Evolutionary conservation across 2,888 invertebrate genomes (phyloP), one percentile per base, ranked within the genome.

Genomic region (Polymixis flavicincta): DNA sequence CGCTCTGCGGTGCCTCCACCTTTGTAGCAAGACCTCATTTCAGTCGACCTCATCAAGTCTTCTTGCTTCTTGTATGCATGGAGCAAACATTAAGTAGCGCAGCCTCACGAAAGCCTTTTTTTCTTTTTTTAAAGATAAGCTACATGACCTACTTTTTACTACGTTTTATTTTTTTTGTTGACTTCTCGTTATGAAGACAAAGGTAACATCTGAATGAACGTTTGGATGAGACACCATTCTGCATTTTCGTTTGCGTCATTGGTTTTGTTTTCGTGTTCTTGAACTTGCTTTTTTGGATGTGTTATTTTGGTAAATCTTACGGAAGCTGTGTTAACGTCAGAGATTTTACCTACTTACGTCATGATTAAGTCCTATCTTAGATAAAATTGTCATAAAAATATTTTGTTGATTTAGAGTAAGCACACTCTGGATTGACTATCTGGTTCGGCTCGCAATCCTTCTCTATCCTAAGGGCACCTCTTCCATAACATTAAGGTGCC

Each of bases 21-120:
- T 85, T 87, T 85, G 81, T 82, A 73, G 57, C 25, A 60, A 86
- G 87, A 81, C 91, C 91, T 91, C 90, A 89, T 91, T 91, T 86
- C 83, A 69, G 61, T 55, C 85, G 89, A 86, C 87, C 90, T 91
- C 91, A 89, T 90, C 89, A 84, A 78, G 74, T 73, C 71, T 79
- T 82, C 80, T 75, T 77, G 67, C 60, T n/a, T n/a, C n/a, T n/a
- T 74, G 78, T 85, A 85, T 88, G 85, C 87, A 86, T 74, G 79
- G 64, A 80, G 82, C 83, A 86, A 88, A 85, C 87, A 87, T 86
- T 86, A 87, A 85, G 73, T 85, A 85, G 83, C 80, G 69, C 80
- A 61, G 76, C 79, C 76, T 78, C 69, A 66, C 25, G 48, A 77
- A 82, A 75, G 63, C 60, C 37, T 42, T 61, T 61, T 64, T 28